Base-by-base conservation (phyloP, 2,113 vertebrate genomes). In the Galeopterus variegatus region DNA sequence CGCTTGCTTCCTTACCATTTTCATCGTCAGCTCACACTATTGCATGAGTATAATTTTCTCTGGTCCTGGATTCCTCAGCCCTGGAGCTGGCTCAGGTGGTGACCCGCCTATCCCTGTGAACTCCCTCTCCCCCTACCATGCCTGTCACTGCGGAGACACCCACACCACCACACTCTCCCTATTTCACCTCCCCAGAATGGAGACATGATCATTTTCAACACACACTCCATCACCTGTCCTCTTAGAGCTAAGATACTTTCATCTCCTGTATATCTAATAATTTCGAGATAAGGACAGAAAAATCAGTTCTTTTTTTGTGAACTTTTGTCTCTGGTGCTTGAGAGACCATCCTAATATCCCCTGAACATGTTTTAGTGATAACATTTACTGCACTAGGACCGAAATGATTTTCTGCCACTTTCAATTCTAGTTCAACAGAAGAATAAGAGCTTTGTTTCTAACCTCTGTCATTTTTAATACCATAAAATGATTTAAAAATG, bases 391-490 rank as follows among this genome's bases (percentile, higher is more conserved):
- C 98, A 98, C 97, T 70, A 64, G 97, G 98, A 95, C 98, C 98
- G 98, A 98, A 99, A 99, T 94, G 98, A 99, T 99, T 99, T 99
- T 98, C 98, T 98, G 98, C 98, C 98, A 98, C 98, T 98, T 98
- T 98, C 97, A 98, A 99, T 99, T 98, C 98, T 98, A 97, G 95
- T 95, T 99, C 98, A 98, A 86, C 93, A 98, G 97, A 98, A 98
- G 98, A 98, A 79, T 97, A 98, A 98, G 98, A 98, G 97, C 98
- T 98, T 98, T 98, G 98, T 97, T 98, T 98, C 98, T 98, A 98
- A 99, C 98, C 98, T 98, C 98, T 99, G 98, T 99, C 98, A 99
- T 99, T 99, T 98, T 97, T 98, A 99, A 99, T 99, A 98, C 98
- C 96, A 91, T 98, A 98, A 98, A 99, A 98, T 98, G 98, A 98